A percentile compares a stretch with the other conserved stretches of the same genome.
Evolutionary conservation across 2,888 invertebrate genomes (phyloP).

Genomic region (Zaprionus bogoriensis): DNA sequence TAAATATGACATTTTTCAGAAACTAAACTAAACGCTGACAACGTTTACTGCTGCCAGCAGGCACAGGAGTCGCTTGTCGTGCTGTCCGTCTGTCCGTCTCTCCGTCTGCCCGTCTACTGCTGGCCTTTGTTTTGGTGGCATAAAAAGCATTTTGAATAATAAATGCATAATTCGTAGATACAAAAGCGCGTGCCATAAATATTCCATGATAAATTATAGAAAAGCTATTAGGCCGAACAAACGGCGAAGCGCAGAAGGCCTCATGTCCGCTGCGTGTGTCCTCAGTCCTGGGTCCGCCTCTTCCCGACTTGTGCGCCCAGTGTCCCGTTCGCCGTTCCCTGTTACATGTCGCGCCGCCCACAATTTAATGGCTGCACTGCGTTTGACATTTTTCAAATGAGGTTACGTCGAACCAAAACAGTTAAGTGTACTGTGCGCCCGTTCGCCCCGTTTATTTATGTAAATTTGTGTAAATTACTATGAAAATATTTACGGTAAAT

Average conservation of each 20-base stretch:
- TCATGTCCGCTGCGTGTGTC: too few species aligned
- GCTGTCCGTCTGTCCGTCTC: not conserved
- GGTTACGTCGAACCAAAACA: constrained; percentile 53
- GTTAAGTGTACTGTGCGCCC: constrained; percentile 11
- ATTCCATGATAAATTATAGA: constrained; percentile 76
- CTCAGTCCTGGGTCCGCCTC: too few species aligned
- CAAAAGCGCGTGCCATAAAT: constrained; percentile 74
- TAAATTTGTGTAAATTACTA: constrained; percentile 71
- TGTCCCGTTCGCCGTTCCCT: not conserved
- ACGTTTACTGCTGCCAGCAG: constrained; percentile 43
- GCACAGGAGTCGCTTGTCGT: not conserved
- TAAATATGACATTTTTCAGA: constrained; percentile 59
- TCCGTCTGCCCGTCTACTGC: not conserved
- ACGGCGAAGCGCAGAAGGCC: constrained; percentile 45
- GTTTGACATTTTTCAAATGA: constrained; percentile 78
- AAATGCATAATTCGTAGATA: constrained; percentile 74
- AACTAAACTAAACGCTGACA: constrained; percentile 64
- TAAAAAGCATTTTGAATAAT: constrained; percentile 69
- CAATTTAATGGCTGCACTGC: constrained; percentile 50
- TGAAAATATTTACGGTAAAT: constrained; percentile 74
- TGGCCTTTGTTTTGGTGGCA: constrained; percentile 38
- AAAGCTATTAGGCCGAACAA: constrained; percentile 76
- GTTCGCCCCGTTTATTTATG: constrained; percentile 61
- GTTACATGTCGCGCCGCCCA: constrained; percentile 2
- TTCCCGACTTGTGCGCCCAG: not conserved